Conservation (phyloP, 1,140 invertebrate genomes). For the Drosophila aff. region DNA sequence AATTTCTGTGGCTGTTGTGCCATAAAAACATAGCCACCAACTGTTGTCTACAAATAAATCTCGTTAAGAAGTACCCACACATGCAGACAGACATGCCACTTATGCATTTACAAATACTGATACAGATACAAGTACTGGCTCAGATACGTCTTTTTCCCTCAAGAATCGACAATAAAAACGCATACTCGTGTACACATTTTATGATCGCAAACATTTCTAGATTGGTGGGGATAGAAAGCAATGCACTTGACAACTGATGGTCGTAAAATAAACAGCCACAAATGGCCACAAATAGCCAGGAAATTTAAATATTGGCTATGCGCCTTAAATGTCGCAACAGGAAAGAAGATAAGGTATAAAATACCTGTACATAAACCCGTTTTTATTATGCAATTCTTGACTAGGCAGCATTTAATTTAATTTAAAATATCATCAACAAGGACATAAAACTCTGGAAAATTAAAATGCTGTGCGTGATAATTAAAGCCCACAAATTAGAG, state of each 20-base stretch:
- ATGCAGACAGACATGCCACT: conserved; percentile 24
- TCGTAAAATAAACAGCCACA: conserved; percentile 41
- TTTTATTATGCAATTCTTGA: conserved; percentile 4
- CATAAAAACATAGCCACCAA: conserved; percentile 81
- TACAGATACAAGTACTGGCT: conserved; percentile 9
- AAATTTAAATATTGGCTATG: conserved; percentile 32
- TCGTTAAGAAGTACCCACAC: conserved; percentile 66
- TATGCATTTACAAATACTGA: conserved; percentile 54
- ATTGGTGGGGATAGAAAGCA: conserved; percentile 16
- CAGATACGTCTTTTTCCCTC: conserved; percentile 8
- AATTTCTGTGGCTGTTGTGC: conserved; percentile 66
- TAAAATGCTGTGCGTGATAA: neutral
- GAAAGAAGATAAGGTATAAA: neutral
- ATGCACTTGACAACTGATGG: conserved; percentile 41
- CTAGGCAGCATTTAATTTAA: neutral
- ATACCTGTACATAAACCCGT: neutral
- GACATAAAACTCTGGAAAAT: too few relatives aligned
- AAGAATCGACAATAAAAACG: conserved; percentile 52
- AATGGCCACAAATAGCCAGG: conserved; percentile 36
- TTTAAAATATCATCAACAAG: neutral
- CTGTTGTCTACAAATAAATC: conserved; percentile 83
- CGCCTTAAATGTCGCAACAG: conserved; percentile 1
- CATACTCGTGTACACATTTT: conserved; percentile 33
- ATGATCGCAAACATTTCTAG: conserved; percentile 17
- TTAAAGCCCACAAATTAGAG: neutral